Conservation (phyloP, 2,797 vertebrate species). For the Chaunax sp. region DNA sequence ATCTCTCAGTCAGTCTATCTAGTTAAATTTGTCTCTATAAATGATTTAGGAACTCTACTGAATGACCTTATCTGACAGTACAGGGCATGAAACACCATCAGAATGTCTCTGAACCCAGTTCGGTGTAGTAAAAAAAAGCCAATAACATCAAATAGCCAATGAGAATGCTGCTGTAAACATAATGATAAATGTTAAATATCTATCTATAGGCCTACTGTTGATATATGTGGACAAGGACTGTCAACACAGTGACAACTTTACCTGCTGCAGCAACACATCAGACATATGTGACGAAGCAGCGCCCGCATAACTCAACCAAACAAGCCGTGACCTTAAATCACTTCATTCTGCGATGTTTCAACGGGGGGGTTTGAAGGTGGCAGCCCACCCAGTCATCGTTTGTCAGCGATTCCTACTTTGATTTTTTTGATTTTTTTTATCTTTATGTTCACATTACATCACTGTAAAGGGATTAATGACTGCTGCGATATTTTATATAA, state of each 20-base stretch:
- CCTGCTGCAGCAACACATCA: constrained; percentile 54
- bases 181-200: neutral
- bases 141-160: constrained; percentile 8
- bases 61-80: constrained; percentile 5
- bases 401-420: too few species aligned
- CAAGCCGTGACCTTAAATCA: constrained; percentile 61
- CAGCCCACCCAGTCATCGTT: neutral
- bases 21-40: neutral
- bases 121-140: neutral
- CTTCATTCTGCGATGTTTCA: constrained; percentile 30
- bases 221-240: neutral
- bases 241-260: constrained; percentile 25
- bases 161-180: constrained; percentile 3
- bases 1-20: too few species aligned
- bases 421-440: neutral
- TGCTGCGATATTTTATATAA: constrained; percentile 4
- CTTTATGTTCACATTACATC: neutral
- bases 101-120: neutral
- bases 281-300: constrained; percentile 42
- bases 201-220: too few species aligned
- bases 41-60: neutral
- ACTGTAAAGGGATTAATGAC: constrained; percentile 16
- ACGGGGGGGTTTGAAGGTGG: neutral
- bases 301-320: constrained; percentile 30
- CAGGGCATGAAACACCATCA: constrained; percentile 15